Evolutionary conservation across 1,140 invertebrate genomes (phyloP).

Genomic region (Hormaphis cornu): DNA sequence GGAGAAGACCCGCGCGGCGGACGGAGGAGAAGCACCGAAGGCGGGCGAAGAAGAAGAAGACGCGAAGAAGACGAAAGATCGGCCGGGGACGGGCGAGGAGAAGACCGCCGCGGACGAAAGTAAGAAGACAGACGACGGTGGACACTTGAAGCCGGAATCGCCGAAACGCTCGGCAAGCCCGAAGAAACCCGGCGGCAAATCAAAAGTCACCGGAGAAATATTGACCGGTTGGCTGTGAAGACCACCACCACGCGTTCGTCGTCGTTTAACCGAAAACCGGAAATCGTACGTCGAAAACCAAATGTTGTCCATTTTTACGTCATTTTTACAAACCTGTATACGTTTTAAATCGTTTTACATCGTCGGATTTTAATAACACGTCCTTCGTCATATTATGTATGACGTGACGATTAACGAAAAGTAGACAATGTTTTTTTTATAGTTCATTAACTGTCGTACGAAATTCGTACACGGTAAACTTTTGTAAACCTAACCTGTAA

Average conservation of each 20-base stretch:
- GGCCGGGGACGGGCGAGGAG: neutral
- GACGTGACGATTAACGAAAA: too few relatives aligned
- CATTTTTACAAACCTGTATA: too few relatives aligned
- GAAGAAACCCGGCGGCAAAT: constrained; percentile 51
- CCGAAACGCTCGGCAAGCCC: constrained; percentile 38
- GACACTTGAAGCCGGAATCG: constrained; percentile 22
- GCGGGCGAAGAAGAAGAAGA: neutral
- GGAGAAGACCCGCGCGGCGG: too few relatives aligned
- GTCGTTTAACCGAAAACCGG: neutral
- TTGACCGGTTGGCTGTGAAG: constrained; percentile 56
- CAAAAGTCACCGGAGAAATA: constrained; percentile 56
- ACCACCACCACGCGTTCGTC: neutral
- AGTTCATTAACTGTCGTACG: too few relatives aligned
- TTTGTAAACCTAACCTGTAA: too few relatives aligned
- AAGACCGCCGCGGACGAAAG: constrained; percentile 31
- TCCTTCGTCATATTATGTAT: too few relatives aligned
- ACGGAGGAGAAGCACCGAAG: neutral
- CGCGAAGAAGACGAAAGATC: neutral
- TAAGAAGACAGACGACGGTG: constrained; percentile 8
- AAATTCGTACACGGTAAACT: too few relatives aligned
- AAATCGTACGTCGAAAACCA: too few relatives aligned
- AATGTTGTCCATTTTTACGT: too few relatives aligned
- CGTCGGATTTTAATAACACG: too few relatives aligned
- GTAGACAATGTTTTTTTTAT: too few relatives aligned
- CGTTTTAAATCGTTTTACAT: too few relatives aligned